Conservation (phyloP, 1,140 invertebrate genomes). For the Zaprionus kolodkinae region DNA sequence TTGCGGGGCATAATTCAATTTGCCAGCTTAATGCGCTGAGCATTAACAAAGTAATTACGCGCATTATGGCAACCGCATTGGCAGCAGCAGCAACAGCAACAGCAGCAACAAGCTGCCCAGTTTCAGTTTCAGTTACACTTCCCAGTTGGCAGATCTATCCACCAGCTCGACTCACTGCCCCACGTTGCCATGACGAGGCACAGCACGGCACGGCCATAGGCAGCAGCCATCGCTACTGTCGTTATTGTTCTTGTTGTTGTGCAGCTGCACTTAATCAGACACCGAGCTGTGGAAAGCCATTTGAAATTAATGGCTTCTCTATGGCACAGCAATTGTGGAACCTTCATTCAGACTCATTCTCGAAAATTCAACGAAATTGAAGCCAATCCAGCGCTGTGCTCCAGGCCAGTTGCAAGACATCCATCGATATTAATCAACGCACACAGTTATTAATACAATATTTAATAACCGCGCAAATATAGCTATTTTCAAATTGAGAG, state of each 20-base stretch:
- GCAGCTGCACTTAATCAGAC: constrained; percentile 31
- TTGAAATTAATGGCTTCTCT: constrained; percentile 26
- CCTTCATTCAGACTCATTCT: constrained; percentile 1
- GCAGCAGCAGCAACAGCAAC: constrained; percentile 10
- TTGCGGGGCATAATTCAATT: constrained; percentile 68
- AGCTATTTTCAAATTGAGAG: background rate
- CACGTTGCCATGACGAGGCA: constrained; percentile 29
- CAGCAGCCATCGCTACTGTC: constrained; percentile 19
- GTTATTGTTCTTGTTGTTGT: constrained; percentile 8
- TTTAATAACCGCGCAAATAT: background rate
- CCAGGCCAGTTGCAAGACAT: background rate
- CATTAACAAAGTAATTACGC: constrained; percentile 80
- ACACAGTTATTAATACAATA: background rate
- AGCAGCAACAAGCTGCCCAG: constrained; percentile 15
- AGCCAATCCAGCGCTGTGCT: background rate
- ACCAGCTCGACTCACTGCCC: background rate
- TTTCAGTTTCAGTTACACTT: constrained; percentile 41
- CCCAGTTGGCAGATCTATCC: constrained; percentile 20
- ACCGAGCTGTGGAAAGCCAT: constrained; percentile 18
- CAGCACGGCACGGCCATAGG: background rate
- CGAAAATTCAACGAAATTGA: constrained; percentile 11
- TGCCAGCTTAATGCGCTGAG: constrained; percentile 67
- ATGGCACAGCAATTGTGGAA: constrained; percentile 8
- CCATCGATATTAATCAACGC: constrained; percentile 6
- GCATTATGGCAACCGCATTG: constrained; percentile 72